Evolutionary conservation across 2,888 invertebrate genomes (phyloP).

Genomic region (Drosophila paranaensis): DNA sequence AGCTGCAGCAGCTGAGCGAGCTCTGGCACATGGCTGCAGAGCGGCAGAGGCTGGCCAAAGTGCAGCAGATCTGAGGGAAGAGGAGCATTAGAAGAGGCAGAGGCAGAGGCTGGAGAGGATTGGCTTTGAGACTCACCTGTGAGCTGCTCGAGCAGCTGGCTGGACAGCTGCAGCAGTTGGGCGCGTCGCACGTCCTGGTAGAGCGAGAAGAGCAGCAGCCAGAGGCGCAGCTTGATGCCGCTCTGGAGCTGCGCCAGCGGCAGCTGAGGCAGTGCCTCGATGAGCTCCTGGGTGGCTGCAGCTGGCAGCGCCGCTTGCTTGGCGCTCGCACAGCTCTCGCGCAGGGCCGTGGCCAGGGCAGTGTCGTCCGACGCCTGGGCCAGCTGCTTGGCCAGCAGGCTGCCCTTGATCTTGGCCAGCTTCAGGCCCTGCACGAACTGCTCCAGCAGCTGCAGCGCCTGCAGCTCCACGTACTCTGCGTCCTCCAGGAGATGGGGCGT

Average conservation of each 20-base stretch:
- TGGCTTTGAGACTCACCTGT: conserved; percentile 37
- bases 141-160: conserved; percentile 53
- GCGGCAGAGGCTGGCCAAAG: conserved; percentile 78
- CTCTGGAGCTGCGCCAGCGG: conserved; percentile 73
- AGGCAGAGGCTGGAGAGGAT: background rate
- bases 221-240: conserved; percentile 71
- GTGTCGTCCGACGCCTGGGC: background rate
- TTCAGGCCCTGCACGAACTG: conserved; percentile 48
- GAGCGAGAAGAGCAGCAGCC: conserved; percentile 74
- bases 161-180: conserved; percentile 43
- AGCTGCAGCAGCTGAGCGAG: conserved; percentile 64
- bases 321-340: conserved; percentile 34
- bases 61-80: conserved; percentile 76
- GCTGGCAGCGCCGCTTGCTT: conserved; percentile 39
- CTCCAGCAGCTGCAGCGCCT: conserved; percentile 64
- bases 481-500: conserved; percentile 35
- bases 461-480: conserved; percentile 75
- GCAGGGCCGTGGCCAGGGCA: conserved; percentile 9
- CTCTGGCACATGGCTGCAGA: conserved; percentile 74
- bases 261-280: conserved; percentile 65
- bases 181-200: conserved; percentile 70
- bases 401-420: conserved; percentile 26
- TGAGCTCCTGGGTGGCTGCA: conserved; percentile 41
- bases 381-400: conserved; percentile 43
- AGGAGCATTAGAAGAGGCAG: no score